Evolutionary conservation across 2,113 vertebrate species (phyloP).

Genomic region (Canis aureus): DNA sequence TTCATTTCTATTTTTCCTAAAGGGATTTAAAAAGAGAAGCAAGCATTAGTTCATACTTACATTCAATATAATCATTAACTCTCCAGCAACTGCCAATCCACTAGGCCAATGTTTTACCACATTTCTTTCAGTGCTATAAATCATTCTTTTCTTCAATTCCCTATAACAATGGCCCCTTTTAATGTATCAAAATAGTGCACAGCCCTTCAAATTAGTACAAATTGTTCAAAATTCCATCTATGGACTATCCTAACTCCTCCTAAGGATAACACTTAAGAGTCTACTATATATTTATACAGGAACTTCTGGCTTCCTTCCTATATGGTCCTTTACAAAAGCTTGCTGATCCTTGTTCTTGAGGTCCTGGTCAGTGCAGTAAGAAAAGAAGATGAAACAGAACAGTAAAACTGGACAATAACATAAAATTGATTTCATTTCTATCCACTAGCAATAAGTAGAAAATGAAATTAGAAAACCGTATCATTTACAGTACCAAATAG

Average conservation of each 20-base stretch:
- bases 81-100: neutral
- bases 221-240: neutral
- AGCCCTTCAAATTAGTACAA: neutral
- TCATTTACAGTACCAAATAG: neutral
- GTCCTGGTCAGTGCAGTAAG: neutral
- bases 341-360: neutral
- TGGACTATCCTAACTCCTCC: neutral
- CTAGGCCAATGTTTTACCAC: neutral
- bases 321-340: neutral
- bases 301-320: neutral
- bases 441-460: neutral
- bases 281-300: neutral
- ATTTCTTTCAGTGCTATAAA: neutral
- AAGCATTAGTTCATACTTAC: neutral
- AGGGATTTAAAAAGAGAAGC: constrained; percentile 42
- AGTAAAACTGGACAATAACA: neutral
- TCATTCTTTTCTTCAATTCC: neutral
- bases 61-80: neutral
- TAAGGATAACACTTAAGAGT: neutral
- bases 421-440: neutral
- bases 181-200: neutral
- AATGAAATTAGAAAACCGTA: neutral
- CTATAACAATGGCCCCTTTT: neutral
- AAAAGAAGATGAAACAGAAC: neutral
- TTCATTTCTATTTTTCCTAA: constrained; percentile 92